Percentiles rank a stretch among this genome's conserved stretches.
Conservation (phyloP, 2,113 vertebrate species). For the Stercorarius parasiticus region DNA sequence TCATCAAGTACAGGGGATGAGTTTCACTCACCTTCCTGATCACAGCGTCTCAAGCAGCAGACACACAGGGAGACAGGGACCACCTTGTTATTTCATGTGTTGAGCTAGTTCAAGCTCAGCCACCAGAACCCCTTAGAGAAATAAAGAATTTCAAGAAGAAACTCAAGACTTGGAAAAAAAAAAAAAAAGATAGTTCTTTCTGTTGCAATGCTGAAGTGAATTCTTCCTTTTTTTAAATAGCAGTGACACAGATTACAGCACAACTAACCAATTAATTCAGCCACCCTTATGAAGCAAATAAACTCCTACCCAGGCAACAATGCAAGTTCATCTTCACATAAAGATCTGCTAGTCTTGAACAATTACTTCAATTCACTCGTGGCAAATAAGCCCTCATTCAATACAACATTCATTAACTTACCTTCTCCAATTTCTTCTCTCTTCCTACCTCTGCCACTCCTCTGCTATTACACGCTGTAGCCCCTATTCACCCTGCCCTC, state of each 20-base stretch:
- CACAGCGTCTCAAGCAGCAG: background rate
- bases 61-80: background rate
- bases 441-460: background rate
- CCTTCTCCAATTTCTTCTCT: background rate
- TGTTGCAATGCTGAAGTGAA: background rate
- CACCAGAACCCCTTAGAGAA: background rate
- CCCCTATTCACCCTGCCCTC: background rate
- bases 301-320: background rate
- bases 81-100: background rate
- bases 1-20: background rate
- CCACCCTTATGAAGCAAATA: background rate
- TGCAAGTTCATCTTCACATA: background rate
- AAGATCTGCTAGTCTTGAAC: background rate
- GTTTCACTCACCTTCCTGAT: background rate
- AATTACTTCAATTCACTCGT: background rate
- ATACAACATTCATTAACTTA: background rate
- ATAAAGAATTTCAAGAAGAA: background rate
- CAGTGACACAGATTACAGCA: background rate
- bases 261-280: background rate
- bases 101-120: background rate
- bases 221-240: background rate
- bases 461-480: accelerated
- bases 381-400: background rate
- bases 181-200: background rate
- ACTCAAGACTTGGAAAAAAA: background rate